A percentile compares a stretch with the other conserved stretches of the same genome.
Evolutionary conservation across 1,140 invertebrate genomes (phyloP).

Genomic region (Ridgeia piscesae): DNA sequence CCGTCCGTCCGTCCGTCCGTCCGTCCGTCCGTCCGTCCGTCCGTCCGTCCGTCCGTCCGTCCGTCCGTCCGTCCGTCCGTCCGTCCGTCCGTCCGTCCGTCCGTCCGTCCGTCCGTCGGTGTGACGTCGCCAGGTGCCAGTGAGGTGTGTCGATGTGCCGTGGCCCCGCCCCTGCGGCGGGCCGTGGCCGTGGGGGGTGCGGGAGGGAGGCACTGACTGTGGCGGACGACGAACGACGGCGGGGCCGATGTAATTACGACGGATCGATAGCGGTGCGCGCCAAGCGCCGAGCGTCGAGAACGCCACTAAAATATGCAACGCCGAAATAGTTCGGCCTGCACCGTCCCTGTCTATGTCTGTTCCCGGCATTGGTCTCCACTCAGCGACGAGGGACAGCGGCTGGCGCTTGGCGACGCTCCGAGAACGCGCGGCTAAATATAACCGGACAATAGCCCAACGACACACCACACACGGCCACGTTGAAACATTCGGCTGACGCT

Average conservation of each 20-base stretch:
- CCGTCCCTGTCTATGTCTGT: background rate
- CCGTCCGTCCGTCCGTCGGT: too few relatives aligned
- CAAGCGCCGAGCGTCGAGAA: background rate
- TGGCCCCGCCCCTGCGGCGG: too few relatives aligned
- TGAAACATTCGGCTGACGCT: background rate
- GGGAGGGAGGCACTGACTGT: background rate
- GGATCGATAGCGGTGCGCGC: background rate
- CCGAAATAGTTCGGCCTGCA: background rate
- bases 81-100: too few relatives aligned
- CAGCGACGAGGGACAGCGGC: background rate
- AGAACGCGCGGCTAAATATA: background rate
- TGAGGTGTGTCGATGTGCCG: background rate
- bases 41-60: too few relatives aligned
- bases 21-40: too few relatives aligned
- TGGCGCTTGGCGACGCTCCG: background rate
- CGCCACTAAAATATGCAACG: constrained; percentile 4
- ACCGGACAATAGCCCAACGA: background rate
- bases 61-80: too few relatives aligned
- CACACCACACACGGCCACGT: background rate
- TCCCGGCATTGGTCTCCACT: background rate
- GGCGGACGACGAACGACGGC: background rate
- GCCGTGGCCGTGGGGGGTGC: background rate
- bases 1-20: too few relatives aligned
- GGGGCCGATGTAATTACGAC: background rate
- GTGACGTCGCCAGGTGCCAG: background rate